phyloP scores from a whole-genome alignment of 2,888 invertebrate genomes.

The Catocala sponsa region DNA sequence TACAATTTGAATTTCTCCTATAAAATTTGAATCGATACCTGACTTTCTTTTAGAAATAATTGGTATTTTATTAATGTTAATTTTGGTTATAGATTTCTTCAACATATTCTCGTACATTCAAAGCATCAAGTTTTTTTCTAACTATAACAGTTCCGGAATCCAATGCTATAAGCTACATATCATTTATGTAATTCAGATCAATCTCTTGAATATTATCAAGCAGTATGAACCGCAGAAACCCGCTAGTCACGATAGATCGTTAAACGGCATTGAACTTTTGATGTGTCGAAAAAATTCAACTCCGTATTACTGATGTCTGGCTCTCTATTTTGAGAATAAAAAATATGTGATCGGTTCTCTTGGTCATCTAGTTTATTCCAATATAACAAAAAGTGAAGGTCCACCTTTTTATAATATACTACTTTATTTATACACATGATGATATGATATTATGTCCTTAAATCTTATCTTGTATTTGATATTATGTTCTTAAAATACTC shows the following conservation, averaged over 20 bases:
- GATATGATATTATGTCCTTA: too few species aligned
- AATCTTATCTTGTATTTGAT: too few species aligned
- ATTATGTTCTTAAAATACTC: too few species aligned
- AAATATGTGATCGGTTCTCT: neutral
- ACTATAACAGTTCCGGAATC: neutral
- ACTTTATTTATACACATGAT: too few species aligned
- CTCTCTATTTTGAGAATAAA: conserved; percentile 29
- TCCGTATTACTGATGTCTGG: conserved; percentile 27
- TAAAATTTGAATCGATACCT: conserved; percentile 26
- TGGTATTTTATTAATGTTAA: conserved; percentile 3
- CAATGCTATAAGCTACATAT: neutral
- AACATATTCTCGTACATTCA: too few species aligned
- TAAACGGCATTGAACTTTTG: conserved; percentile 65
- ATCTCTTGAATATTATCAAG: conserved; percentile 17
- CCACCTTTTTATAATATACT: too few species aligned
- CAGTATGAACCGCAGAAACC: conserved; percentile 39
- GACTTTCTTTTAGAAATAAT: conserved; percentile 33
- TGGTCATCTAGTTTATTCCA: neutral
- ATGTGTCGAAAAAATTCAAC: conserved; percentile 45
- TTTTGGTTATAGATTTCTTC: neutral
- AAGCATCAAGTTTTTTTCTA: neutral
- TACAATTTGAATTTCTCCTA: conserved; percentile 30
- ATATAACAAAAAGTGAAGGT: too few species aligned
- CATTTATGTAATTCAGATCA: conserved; percentile 26
- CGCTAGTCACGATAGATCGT: conserved; percentile 52